Evolutionary conservation across 2,888 invertebrate genomes (phyloP), one percentile per base, ranked within the genome.

Genomic region (Baronia brevicornis): DNA sequence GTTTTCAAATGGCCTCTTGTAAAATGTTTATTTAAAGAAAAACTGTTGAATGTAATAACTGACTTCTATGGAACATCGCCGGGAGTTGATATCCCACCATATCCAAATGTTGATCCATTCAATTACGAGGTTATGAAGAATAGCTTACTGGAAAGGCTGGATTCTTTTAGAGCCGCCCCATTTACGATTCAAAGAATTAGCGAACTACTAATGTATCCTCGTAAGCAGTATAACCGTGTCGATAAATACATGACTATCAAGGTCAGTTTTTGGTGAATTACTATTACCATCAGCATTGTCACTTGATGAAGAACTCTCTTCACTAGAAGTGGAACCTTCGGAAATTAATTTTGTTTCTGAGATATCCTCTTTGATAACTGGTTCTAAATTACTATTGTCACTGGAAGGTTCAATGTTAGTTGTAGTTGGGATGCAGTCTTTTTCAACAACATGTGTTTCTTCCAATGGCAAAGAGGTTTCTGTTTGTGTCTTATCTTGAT

Each of bases 111-210:
- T 31, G 95, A 96, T 60, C 89, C 93, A 17, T 95, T 96, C 59
- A 93, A 94, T 67, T 96, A 93, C 63, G 95, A 95, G 52, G 90
- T 90, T 14, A 93, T 96, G 93, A 94, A 94, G 60, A 90, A 90
- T 37, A 91, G 91, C 56, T 86, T 95, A 31, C 66, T 95, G 30
- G 94, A 95, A 57, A 90, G 93, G 33, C 74, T 95, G 4, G 95
- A 95, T 56, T 88, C 91, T 0, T 95, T 95, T 64, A 88, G 89
- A 20, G 93, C 96, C 28, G 96, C 97, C 4, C 98, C 98, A 0
- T 98, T 98, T 62, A 98, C 98, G 8, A 92, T 98, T 44, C 98
- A 98, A 72, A 88, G 98, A 48, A 89, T 99, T 41, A 97, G 97
- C 73, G 98, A 99, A 72, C 86, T 99, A 13, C 82, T 99, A 2